phyloP scores from a whole-genome alignment of 2,797 vertebrate genomes.

The Ctenochaetus hawaiiensis region DNA sequence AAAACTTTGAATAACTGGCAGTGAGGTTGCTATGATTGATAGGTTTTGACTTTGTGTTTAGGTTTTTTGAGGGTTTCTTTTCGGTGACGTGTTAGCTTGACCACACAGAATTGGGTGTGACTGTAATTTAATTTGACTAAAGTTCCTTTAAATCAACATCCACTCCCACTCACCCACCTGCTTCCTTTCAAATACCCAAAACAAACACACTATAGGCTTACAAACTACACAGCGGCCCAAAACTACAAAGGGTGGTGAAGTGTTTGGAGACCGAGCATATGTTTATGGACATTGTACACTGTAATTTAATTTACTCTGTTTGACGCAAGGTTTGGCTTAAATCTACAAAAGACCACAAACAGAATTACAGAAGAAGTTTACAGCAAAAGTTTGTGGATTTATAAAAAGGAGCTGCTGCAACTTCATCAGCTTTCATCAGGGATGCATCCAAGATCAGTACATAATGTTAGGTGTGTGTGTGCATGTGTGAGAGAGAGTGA shows the following conservation, averaged over 20 bases:
- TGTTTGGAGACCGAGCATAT: not conserved
- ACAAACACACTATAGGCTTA: not conserved
- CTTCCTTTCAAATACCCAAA: not conserved
- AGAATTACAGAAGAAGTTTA: not conserved
- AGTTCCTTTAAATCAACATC: conserved; percentile 11
- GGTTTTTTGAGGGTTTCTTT: not conserved
- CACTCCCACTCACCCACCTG: conserved; percentile 16
- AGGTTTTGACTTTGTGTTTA: not conserved
- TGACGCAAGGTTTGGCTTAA: not conserved
- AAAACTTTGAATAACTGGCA: not conserved
- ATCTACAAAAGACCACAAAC: not conserved
- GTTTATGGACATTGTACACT: not conserved
- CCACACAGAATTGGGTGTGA: not conserved
- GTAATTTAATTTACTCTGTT: not conserved
- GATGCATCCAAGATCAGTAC: not conserved
- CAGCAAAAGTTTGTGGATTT: not conserved
- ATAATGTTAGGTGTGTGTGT: too few relatives aligned
- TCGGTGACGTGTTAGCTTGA: not conserved
- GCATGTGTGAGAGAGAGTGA: too few relatives aligned
- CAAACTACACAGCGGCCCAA: not conserved
- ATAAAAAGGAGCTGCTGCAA: not conserved
- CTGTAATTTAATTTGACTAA: conserved; percentile 15
- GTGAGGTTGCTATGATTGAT: not conserved
- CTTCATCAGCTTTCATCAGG: not conserved
- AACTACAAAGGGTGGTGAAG: not conserved